phyloP scores from a whole-genome alignment of 2,113 vertebrate species.

The Proteles cristata region DNA sequence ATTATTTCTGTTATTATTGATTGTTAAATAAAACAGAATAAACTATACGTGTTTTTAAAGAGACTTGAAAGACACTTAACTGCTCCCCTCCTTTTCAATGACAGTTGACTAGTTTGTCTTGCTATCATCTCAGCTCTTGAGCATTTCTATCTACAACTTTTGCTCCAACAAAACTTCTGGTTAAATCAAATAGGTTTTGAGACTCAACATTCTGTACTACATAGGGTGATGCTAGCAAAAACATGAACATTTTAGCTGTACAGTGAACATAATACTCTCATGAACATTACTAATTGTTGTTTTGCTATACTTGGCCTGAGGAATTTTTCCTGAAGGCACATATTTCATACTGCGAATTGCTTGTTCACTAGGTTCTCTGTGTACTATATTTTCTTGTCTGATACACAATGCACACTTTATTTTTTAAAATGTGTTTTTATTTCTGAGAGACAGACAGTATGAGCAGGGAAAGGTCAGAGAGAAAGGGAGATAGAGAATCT shows the following conservation, averaged over 20 bases:
- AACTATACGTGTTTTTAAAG: constrained; percentile 54
- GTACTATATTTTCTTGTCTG: constrained; percentile 78
- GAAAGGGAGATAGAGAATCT: no score
- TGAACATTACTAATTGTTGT: constrained; percentile 74
- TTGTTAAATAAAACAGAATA: constrained; percentile 55
- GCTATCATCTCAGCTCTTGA: background rate
- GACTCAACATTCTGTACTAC: background rate
- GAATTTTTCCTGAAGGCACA: constrained; percentile 60
- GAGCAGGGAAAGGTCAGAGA: no score
- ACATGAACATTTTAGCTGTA: constrained; percentile 11
- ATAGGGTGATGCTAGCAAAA: background rate
- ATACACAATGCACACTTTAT: constrained; percentile 80
- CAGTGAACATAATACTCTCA: constrained; percentile 56
- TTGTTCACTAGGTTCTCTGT: constrained; percentile 70
- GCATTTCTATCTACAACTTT: constrained; percentile 44
- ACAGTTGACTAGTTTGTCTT: constrained; percentile 46
- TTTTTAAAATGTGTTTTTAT: no score
- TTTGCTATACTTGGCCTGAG: constrained; percentile 56
- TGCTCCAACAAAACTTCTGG: constrained; percentile 49
- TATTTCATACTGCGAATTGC: constrained; percentile 72
- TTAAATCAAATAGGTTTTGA: constrained; percentile 52
- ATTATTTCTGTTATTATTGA: constrained; percentile 22
- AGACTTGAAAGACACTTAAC: constrained; percentile 4
- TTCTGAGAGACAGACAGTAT: no score
- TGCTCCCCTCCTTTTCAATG: background rate